Evolutionary conservation across 2,888 invertebrate genomes (phyloP).

Genomic region (Stenolophus ochropezus): DNA sequence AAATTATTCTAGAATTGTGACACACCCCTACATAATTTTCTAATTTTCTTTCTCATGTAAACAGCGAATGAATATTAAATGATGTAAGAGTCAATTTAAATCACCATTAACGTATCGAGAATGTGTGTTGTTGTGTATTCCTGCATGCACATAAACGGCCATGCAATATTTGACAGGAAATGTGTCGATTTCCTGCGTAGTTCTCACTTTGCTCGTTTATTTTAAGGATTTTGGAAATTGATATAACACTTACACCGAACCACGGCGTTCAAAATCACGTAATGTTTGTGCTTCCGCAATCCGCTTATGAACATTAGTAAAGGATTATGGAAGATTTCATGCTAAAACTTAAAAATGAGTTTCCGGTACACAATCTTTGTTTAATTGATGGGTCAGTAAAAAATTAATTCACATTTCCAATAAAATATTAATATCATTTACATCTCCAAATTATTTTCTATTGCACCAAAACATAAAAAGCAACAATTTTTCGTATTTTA

Average conservation of each 20-base stretch:
- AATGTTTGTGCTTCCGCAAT: background rate
- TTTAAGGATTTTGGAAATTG: constrained; percentile 37
- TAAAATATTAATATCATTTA: no score
- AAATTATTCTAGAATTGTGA: background rate
- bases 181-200: constrained; percentile 39
- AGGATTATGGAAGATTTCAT: no score
- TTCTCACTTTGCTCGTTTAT: background rate
- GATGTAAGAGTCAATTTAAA: background rate
- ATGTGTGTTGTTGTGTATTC: constrained; percentile 2
- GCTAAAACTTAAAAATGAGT: no score
- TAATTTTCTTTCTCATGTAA: background rate
- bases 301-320: no score
- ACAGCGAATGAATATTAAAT: background rate
- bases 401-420: no score
- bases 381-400: no score
- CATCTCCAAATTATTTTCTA: no score
- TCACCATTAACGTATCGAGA: background rate
- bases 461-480: no score
- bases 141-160: constrained; percentile 32
- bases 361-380: no score
- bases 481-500: no score
- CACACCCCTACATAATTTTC: background rate
- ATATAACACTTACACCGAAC: background rate
- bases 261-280: background rate
- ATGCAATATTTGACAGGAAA: constrained; percentile 48